Conservation (phyloP, 2,888 invertebrate species). For the Strigamia crassipes region DNA sequence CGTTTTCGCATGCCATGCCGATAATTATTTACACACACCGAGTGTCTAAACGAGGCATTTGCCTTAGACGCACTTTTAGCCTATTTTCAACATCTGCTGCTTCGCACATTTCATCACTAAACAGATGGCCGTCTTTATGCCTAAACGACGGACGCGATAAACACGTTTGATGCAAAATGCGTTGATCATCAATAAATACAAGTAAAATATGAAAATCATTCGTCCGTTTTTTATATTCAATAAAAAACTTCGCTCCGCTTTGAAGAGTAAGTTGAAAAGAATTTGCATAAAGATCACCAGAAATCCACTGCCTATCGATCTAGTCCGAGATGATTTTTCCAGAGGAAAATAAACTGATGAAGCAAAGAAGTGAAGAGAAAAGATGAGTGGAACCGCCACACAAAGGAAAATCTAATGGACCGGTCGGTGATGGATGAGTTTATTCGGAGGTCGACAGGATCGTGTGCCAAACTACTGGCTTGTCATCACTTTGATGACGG, state of each 20-base stretch:
- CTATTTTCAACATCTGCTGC: slow-evolving; percentile 35
- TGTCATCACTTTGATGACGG: slow-evolving; percentile 39
- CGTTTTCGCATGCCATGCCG: slow-evolving; percentile 27
- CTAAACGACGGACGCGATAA: slow-evolving; percentile 10
- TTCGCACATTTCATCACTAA: slow-evolving; percentile 23
- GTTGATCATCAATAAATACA: not conserved
- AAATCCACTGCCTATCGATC: slow-evolving; percentile 22
- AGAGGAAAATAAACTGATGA: slow-evolving; percentile 26
- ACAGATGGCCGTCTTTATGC: slow-evolving; percentile 36
- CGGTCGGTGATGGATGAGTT: slow-evolving; percentile 44
- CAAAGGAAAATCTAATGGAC: slow-evolving; percentile 41
- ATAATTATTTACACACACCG: slow-evolving; percentile 39
- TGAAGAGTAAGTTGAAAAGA: slow-evolving; percentile 21
- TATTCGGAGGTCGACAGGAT: slow-evolving; percentile 39
- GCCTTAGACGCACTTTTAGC: not conserved
- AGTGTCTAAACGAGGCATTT: slow-evolving; percentile 32
- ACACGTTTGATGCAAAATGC: slow-evolving; percentile 25
- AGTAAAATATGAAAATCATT: not conserved
- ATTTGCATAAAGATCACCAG: slow-evolving; percentile 37
- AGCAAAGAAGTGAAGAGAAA: slow-evolving; percentile 14
- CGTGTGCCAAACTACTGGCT: slow-evolving; percentile 28
- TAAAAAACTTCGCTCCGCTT: not conserved
- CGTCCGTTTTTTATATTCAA: not conserved
- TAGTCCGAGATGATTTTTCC: slow-evolving; percentile 12
- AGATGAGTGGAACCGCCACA: slow-evolving; percentile 33